Evolutionary conservation across 2,797 vertebrate species (phyloP).

Genomic region (Cheirogaleus major): DNA sequence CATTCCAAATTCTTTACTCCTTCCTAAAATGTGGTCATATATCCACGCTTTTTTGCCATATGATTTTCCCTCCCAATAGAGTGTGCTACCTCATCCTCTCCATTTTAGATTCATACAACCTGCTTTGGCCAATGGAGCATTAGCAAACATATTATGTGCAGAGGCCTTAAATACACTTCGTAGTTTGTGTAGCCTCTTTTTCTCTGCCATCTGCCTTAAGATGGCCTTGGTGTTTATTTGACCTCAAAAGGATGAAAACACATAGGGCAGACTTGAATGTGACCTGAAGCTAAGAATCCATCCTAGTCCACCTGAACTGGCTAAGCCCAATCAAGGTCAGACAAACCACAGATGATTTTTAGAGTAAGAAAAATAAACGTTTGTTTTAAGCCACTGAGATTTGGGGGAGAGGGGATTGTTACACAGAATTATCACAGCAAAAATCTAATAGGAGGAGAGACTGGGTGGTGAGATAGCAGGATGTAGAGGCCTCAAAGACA

Average conservation of each 20-base stretch:
- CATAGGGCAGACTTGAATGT: not conserved
- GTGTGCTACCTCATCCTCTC: not conserved
- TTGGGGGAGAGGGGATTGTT: not conserved
- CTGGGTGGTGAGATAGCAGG: not conserved
- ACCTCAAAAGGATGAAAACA: not conserved
- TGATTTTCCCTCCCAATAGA: not conserved
- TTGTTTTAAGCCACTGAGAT: not conserved
- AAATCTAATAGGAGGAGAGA: not conserved
- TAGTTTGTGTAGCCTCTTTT: not conserved
- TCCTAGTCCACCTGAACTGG: not conserved
- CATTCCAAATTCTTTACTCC: not conserved
- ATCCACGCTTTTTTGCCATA: not conserved
- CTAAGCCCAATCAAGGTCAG: not conserved
- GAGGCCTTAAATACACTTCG: not conserved
- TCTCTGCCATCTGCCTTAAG: not conserved
- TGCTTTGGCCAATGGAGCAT: not conserved
- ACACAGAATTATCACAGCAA: not conserved
- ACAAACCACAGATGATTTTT: not conserved
- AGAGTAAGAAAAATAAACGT: not conserved
- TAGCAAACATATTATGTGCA: not conserved
- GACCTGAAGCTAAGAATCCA: not conserved
- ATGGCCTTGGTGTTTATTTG: not conserved
- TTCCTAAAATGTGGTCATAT: not conserved
- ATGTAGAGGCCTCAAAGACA: not conserved
- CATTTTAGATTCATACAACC: not conserved